Conservation (phyloP, 1,140 invertebrate genomes). For the Apis cerana region DNA sequence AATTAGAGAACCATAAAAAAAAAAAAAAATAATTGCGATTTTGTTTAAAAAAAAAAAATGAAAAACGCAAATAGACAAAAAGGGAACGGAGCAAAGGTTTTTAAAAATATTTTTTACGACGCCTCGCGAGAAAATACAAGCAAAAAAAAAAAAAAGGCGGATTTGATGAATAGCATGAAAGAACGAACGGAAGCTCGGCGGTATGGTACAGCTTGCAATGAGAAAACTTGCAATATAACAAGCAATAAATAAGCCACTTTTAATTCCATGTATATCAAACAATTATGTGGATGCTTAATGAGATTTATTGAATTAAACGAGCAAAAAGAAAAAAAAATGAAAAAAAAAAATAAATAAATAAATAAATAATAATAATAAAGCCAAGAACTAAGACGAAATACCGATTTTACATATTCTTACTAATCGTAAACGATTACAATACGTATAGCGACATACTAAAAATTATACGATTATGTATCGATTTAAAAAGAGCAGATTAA, state of each 20-base stretch:
- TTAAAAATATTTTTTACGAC: slow-evolving; percentile 64
- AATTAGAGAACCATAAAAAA: slow-evolving; percentile 20
- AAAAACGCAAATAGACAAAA: not conserved
- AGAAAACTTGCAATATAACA: slow-evolving; percentile 81
- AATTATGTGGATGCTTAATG: slow-evolving; percentile 79
- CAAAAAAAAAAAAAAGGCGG: slow-evolving; percentile 40
- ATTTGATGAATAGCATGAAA: slow-evolving; percentile 28
- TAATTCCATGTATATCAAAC: slow-evolving; percentile 80
- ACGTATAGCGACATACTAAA: slow-evolving; percentile 80
- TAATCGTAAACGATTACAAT: slow-evolving; percentile 79
- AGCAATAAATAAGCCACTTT: slow-evolving; percentile 81
- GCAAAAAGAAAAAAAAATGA: slow-evolving; percentile 47
- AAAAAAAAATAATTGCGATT: slow-evolving; percentile 11
- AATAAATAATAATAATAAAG: slow-evolving; percentile 34
- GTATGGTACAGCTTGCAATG: slow-evolving; percentile 72
- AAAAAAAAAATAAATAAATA: slow-evolving; percentile 5
- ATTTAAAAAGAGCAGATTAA: slow-evolving; percentile 65
- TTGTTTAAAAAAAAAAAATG: slow-evolving; percentile 1
- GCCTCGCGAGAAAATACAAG: slow-evolving; percentile 49
- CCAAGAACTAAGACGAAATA: slow-evolving; percentile 74
- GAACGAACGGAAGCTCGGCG: slow-evolving; percentile 64
- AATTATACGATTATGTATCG: slow-evolving; percentile 79
- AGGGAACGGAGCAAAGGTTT: slow-evolving; percentile 46
- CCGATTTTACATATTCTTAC: slow-evolving; percentile 82
- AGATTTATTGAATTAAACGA: slow-evolving; percentile 77